phyloP scores from a whole-genome alignment of 64 coral and sea anemone genomes.

The Anthopleura sola region DNA sequence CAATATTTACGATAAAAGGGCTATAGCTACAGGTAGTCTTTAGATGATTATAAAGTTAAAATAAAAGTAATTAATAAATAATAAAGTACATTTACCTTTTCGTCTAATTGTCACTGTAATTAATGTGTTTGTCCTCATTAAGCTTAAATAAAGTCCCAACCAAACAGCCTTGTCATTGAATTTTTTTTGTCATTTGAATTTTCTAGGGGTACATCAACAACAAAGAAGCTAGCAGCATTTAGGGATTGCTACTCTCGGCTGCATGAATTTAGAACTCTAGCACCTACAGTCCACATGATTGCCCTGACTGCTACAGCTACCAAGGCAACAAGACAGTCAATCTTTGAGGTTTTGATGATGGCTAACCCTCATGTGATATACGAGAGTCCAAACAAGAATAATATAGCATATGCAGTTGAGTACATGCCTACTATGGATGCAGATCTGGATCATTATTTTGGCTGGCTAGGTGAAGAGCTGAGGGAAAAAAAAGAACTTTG shows the following conservation, averaged over 20 bases:
- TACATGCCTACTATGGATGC: constrained; percentile 44
- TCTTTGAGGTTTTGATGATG: constrained; percentile 46
- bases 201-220: constrained; percentile 44
- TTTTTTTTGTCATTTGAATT: too few species aligned
- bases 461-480: constrained; percentile 45
- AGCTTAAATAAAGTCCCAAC: too few species aligned
- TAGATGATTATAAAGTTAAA: too few species aligned
- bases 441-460: constrained; percentile 41
- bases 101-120: too few species aligned
- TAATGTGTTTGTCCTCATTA: too few species aligned
- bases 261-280: constrained; percentile 36
- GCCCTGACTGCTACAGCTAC: constrained; percentile 59
- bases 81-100: too few species aligned
- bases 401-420: constrained; percentile 51
- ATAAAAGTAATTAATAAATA: too few species aligned
- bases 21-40: too few species aligned
- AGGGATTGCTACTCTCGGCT: constrained; percentile 33
- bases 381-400: constrained; percentile 58
- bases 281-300: constrained; percentile 21
- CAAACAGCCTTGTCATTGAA: too few species aligned
- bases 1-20: too few species aligned
- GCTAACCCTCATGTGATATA: constrained; percentile 28
- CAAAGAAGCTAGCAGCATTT: constrained; percentile 40
- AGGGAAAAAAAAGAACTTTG: background rate
- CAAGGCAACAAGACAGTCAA: constrained; percentile 29